phyloP scores from a whole-genome alignment of 2,797 vertebrate species.

The Coendou prehensilis region DNA sequence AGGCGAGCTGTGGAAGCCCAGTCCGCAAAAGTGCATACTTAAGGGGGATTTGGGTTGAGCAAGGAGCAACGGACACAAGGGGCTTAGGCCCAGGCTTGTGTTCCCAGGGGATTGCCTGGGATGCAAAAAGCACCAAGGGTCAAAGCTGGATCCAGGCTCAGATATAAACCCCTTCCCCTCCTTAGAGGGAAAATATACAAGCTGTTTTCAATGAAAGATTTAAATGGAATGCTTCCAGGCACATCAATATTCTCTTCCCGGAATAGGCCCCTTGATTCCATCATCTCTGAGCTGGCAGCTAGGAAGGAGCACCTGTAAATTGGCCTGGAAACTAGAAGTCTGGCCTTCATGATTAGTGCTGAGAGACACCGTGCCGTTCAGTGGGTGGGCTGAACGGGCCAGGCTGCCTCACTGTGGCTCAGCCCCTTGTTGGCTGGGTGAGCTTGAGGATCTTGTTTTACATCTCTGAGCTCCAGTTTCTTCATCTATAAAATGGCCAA shows the following conservation, averaged over 20 bases:
- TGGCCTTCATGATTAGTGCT: neutral
- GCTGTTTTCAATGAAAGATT: neutral
- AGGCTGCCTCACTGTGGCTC: neutral
- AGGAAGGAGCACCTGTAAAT: neutral
- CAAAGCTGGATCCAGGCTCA: neutral
- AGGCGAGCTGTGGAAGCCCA: neutral
- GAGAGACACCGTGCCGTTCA: neutral
- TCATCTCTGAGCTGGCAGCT: neutral
- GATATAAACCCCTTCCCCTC: neutral
- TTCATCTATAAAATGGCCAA: neutral
- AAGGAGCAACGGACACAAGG: neutral
- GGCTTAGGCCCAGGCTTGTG: neutral
- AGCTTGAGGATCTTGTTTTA: neutral
- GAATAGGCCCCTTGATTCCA: neutral
- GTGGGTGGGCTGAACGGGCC: neutral
- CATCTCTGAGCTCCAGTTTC: neutral
- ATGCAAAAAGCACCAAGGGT: neutral
- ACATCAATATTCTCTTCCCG: neutral
- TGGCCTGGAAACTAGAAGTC: neutral
- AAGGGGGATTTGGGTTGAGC: neutral
- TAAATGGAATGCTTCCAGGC: neutral
- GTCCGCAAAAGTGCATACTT: neutral
- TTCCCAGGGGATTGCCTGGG: neutral
- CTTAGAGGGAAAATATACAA: constrained; percentile 20
- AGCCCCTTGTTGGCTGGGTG: fast-evolving